Evolutionary conservation across 1,140 invertebrate species (phyloP).

Genomic region (Drosophila sp.): DNA sequence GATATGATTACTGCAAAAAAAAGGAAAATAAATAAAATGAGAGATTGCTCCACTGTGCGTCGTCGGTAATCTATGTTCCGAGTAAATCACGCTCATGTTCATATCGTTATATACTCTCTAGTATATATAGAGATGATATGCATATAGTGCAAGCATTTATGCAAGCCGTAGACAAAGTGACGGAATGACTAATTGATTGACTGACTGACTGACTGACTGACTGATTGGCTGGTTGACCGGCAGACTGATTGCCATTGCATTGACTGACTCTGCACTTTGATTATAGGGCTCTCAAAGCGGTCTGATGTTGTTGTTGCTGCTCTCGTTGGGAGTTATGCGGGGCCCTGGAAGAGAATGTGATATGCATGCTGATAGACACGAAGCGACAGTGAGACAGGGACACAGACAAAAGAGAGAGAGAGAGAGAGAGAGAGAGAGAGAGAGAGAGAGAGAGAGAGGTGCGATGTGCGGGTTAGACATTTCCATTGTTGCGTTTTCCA

Average conservation of each 20-base stretch:
- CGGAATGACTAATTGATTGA: conserved; percentile 32
- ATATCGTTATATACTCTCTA: conserved; percentile 2
- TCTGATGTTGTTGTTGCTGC: conserved; percentile 6
- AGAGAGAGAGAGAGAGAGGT: conserved; percentile 4
- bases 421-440: neutral
- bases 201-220: conserved; percentile 31
- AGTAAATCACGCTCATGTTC: neutral
- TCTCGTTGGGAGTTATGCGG: conserved; percentile 30
- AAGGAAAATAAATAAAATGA: too few species aligned
- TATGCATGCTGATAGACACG: conserved; percentile 30
- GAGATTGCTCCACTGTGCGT: too few species aligned
- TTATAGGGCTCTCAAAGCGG: conserved; percentile 17
- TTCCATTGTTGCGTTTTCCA: conserved; percentile 46
- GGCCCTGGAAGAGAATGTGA: conserved; percentile 24
- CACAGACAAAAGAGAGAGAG: conserved; percentile 13
- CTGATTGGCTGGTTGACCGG: conserved; percentile 24
- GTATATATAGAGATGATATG: neutral
- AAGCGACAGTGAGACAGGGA: neutral
- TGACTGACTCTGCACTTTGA: conserved; percentile 29
- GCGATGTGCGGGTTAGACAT: conserved; percentile 25
- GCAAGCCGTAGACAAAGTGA: conserved; percentile 20
- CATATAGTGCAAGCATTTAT: conserved; percentile 13
- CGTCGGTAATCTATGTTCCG: conserved; percentile 16
- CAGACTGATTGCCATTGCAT: conserved; percentile 15
- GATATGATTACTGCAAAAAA: too few species aligned